Evolutionary conservation across 2,888 invertebrate species (phyloP).

Genomic region (Hemithea aestivaria): DNA sequence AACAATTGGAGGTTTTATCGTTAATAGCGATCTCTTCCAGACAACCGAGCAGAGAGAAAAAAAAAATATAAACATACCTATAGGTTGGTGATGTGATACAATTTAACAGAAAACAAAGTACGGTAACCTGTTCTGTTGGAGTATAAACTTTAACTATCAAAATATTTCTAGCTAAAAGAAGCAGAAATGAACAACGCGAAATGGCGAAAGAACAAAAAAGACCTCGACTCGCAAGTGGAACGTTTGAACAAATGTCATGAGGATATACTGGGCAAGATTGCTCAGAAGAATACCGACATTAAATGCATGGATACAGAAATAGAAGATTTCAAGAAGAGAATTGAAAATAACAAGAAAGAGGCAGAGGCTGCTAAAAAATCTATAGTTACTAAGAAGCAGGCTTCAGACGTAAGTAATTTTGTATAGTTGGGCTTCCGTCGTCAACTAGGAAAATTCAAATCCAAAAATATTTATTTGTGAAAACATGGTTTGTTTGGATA

Average conservation of each 20-base stretch:
- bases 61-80: no score
- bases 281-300: slow-evolving; percentile 52
- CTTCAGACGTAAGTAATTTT: slow-evolving; percentile 47
- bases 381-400: slow-evolving; percentile 37
- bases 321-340: slow-evolving; percentile 41
- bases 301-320: slow-evolving; percentile 52
- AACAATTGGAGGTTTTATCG: no score
- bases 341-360: slow-evolving; percentile 46
- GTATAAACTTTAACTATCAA: no score
- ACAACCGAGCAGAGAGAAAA: no score
- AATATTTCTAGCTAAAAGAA: slow-evolving; percentile 41
- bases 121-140: no score
- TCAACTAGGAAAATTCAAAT: no score
- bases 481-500: no score
- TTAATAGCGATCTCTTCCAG: no score
- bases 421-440: no score
- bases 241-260: slow-evolving; percentile 42
- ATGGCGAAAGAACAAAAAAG: slow-evolving; percentile 61
- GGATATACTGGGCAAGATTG: slow-evolving; percentile 48
- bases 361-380: slow-evolving; percentile 34
- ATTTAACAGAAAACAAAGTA: no score
- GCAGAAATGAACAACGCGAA: slow-evolving; percentile 47
- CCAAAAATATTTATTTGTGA: no score
- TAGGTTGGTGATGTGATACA: no score
- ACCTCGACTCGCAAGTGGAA: slow-evolving; percentile 50